Base-by-base conservation (phyloP, 2,797 vertebrate species). In the Anas bernieri region DNA sequence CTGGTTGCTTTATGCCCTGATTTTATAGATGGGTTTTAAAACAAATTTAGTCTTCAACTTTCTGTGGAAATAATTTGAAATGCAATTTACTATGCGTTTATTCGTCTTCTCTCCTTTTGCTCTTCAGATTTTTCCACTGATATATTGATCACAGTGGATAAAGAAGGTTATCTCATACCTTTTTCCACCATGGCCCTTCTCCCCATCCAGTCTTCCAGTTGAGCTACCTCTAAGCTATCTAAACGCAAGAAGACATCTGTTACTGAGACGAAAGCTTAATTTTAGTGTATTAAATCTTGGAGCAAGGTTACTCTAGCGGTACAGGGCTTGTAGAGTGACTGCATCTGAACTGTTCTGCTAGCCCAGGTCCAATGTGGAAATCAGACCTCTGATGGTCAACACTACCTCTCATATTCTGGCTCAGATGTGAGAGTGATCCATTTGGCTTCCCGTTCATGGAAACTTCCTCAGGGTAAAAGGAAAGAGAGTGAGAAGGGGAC, bases 21-120 rank as follows among this genome's bases (percentile, higher is more conserved):
- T 85, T 66, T 77, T 92, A 96, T 96, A 96, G 94, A 96, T 94
- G 88, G 79, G 86, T 92, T 95, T 97, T 97, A 98, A 97, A 97
- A 97, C 96, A 97, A 98, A 97, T 96, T 91, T 92, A 93, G 59
- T 87, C 91, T 86, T 94, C 90, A 93, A 95, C 85, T 96, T 95
- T 92, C 83, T 86, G 43, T 83, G 80, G 90, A 94, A 95, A 97
- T 92, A 90, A 92, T 81, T 86, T 92, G 67, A 94, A 96, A 93
- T 93, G 93, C 78, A 83, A 86, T 90, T 94, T 92, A 48, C 81
- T 92, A 73, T 96, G 85, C 87, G 93, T 91, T 76, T 91, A 89
- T 90, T 96, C 80, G 88, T 92, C 87, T 92, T 87, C 68, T 93
- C 59, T 92, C 17, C 81, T 91, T 62, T 84, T 79, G 92, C 77